These are phyloP conservation scores for Alligator sinensis DNA, from an alignment of 2,113 vertebrate genomes.

Conservation along the genomic window DNA sequence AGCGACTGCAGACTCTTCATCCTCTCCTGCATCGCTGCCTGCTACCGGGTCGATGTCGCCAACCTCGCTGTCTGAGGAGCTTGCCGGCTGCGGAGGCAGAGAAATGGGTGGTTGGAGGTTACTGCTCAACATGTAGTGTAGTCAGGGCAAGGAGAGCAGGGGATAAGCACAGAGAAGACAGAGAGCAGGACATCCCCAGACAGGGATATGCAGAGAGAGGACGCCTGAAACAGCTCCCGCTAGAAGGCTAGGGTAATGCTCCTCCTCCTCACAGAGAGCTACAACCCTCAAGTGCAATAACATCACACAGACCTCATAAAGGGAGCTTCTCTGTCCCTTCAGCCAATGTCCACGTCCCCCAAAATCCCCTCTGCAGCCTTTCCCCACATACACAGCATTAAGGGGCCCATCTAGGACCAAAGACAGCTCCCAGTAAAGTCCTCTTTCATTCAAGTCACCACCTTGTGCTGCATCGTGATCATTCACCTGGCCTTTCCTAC, in stretches of 20 bases:
- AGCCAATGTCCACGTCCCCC: rapidly evolving
- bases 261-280: background rate
- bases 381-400: background rate
- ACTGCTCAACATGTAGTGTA: rapidly evolving
- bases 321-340: rapidly evolving
- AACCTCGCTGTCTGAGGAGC: slow-evolving; percentile 93
- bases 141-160: rapidly evolving
- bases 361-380: background rate
- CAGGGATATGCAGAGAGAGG: background rate
- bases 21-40: slow-evolving; percentile 78
- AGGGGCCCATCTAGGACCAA: background rate
- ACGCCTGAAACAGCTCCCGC: background rate
- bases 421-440: background rate
- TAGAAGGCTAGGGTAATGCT: background rate
- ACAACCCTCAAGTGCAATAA: background rate
- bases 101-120: rapidly evolving
- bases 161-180: background rate
- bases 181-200: background rate
- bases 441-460: background rate
- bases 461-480: background rate
- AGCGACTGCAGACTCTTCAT: slow-evolving; percentile 65
- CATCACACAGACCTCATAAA: rapidly evolving
- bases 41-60: slow-evolving; percentile 80
- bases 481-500: background rate
- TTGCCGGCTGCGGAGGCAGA: slow-evolving; percentile 78